Percentiles rank a stretch among this genome's conserved stretches.
Conservation (phyloP, 2,888 invertebrate genomes). For the Phasia obesa region DNA sequence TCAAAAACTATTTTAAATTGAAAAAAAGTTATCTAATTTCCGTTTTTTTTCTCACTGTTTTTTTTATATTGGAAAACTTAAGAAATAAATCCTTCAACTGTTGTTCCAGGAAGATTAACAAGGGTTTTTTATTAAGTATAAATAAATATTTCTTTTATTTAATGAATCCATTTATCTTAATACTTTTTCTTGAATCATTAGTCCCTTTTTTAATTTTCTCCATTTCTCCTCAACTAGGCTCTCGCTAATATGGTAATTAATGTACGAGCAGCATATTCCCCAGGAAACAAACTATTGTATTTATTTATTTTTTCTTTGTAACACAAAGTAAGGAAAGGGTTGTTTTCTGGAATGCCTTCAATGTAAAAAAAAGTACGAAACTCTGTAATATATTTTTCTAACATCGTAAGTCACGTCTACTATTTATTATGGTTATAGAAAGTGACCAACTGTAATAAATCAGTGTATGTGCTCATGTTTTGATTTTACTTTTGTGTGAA, state of each 20-base stretch:
- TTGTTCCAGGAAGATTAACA: conserved; percentile 17
- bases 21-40: conserved; percentile 67
- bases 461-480: conserved; percentile 74
- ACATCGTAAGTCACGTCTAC: conserved; percentile 67
- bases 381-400: conserved; percentile 30
- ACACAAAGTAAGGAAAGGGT: conserved; percentile 26
- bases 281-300: conserved; percentile 59
- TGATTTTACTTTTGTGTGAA: conserved; percentile 67
- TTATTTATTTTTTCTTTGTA: conserved; percentile 10
- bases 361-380: background rate
- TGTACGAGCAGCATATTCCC: conserved; percentile 52
- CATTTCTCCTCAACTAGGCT: conserved; percentile 32
- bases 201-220: conserved; percentile 32
- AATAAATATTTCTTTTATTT: conserved; percentile 22
- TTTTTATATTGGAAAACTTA: conserved; percentile 45
- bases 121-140: conserved; percentile 18
- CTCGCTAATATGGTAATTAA: conserved; percentile 68
- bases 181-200: conserved; percentile 44
- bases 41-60: conserved; percentile 59
- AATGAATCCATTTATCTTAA: conserved; percentile 66
- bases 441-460: conserved; percentile 80
- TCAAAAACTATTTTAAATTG: conserved; percentile 27
- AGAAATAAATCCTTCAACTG: conserved; percentile 66
- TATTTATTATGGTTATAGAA: conserved; percentile 71
- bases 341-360: conserved; percentile 19